phyloP scores from a whole-genome alignment of 2,113 vertebrate species.

The Tragelaphus scriptus region DNA sequence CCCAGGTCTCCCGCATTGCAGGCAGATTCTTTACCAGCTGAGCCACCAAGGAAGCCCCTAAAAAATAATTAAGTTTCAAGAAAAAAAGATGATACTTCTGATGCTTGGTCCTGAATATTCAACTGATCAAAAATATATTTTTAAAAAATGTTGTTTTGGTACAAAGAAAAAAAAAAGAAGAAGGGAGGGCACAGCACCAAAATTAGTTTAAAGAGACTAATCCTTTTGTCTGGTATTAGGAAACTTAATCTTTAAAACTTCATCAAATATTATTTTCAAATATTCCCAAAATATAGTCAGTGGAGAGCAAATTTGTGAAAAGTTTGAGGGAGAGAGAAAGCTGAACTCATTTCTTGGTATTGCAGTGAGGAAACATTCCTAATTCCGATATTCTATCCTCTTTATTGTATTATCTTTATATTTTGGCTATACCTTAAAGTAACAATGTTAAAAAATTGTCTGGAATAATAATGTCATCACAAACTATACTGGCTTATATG shows the following conservation, averaged over 20 bases:
- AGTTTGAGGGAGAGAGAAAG: not conserved
- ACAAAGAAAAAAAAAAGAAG: not conserved
- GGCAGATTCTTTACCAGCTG: not conserved
- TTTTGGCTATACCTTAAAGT: not conserved
- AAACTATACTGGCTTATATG: not conserved
- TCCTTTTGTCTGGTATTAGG: not conserved
- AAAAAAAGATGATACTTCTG: not conserved
- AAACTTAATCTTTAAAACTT: constrained; percentile 2
- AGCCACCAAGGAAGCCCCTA: not conserved
- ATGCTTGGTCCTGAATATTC: not conserved
- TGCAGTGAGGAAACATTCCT: not conserved
- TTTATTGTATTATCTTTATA: not conserved
- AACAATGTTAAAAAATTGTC: not conserved
- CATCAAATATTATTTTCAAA: not conserved
- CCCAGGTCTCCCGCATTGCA: not conserved
- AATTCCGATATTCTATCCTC: not conserved
- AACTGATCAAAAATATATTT: not conserved
- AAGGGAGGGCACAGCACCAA: not conserved
- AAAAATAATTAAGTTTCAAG: constrained; percentile 10
- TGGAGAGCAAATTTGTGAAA: not conserved
- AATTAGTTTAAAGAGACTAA: not conserved
- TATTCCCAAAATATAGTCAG: not conserved
- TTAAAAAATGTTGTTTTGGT: not conserved
- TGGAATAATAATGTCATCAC: not conserved
- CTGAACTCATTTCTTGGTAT: not conserved